Base-by-base conservation (phyloP, 2,888 invertebrate genomes). In the Notodromas monacha region DNA sequence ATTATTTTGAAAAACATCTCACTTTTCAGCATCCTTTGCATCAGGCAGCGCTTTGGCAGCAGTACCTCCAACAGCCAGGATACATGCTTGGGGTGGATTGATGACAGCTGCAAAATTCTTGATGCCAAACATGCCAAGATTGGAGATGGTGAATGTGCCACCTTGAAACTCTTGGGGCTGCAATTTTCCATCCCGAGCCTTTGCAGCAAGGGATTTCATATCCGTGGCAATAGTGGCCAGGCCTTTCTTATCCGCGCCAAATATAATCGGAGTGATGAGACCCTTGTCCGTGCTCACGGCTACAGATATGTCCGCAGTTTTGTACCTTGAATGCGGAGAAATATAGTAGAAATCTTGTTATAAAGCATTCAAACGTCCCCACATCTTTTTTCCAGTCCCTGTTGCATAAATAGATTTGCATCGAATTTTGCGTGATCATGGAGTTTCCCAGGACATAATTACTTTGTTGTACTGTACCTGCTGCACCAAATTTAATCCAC, bases 201-300 rank as follows among this genome's bases (percentile, higher is more conserved):
- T 79, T 4, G 50, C 60, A 0, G 79, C 86, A 34, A 92, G 54
- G 31, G 55, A 54, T 49, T 72, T 73, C 28, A 84, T 65, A 37
- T 65, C 64, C 36, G 56, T 57, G 33, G 69, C 72, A 37, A 92
- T 84, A 39, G 70, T 64, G 27, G 68, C 53, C 33, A 89, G 54
- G 12, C 86, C 86, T 50, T 81, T 79, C 27, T 63, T 61, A 45
- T 92, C 77, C 1, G 84, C 86, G 44, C 64, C 63, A 49, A 73
- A 74, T 10, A 96, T 61, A 39, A 96, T 92, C 2, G 96, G 96
- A 2, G 96, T 96, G 35, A 96, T 86, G 6, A 96, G 59, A 1
- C 96, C 96, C 36, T 62, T 61, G 3, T 79, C 76, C 1, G 92
- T 92, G 35, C 79, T 76, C 4, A 99, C 96, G 2, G 96, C 92